A percentile compares a stretch with the other conserved stretches of the same genome.
Conservation (phyloP, 2,113 vertebrate species). For the Rhabdornis inornatus region DNA sequence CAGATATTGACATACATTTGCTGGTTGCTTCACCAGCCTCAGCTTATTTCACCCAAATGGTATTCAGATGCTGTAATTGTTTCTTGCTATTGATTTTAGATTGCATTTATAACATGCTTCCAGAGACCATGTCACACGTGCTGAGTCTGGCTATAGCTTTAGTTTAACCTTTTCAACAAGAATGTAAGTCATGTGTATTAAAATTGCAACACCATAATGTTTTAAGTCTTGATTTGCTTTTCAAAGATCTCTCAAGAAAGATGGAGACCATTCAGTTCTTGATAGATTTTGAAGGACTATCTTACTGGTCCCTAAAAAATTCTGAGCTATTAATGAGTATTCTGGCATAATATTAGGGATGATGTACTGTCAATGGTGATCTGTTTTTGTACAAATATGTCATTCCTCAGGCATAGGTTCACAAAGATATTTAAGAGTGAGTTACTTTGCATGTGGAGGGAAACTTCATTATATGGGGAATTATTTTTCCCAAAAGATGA, state of each 20-base stretch:
- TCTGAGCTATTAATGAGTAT: background rate
- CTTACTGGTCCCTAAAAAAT: background rate
- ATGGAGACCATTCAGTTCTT: background rate
- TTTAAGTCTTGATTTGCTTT: background rate
- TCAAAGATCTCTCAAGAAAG: background rate
- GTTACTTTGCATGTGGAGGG: background rate
- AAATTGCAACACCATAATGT: background rate
- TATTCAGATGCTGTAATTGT: conserved; percentile 80
- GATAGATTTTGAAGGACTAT: background rate
- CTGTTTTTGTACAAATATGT: background rate
- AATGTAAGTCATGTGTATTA: background rate
- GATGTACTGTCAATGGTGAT: background rate
- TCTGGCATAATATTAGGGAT: background rate
- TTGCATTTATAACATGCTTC: conserved; percentile 71
- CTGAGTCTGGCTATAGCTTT: conserved; percentile 23
- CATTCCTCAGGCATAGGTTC: background rate
- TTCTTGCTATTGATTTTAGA: conserved; percentile 78
- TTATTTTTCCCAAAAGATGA: background rate
- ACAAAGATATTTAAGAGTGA: background rate
- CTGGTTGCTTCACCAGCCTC: conserved; percentile 54
- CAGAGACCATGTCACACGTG: conserved; percentile 35
- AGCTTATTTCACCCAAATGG: conserved; percentile 71
- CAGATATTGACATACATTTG: conserved; percentile 70
- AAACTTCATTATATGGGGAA: background rate
- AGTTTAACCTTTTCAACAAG: background rate